Conservation (phyloP, 2,797 vertebrate species). For the Gadopsis bispinosus region DNA sequence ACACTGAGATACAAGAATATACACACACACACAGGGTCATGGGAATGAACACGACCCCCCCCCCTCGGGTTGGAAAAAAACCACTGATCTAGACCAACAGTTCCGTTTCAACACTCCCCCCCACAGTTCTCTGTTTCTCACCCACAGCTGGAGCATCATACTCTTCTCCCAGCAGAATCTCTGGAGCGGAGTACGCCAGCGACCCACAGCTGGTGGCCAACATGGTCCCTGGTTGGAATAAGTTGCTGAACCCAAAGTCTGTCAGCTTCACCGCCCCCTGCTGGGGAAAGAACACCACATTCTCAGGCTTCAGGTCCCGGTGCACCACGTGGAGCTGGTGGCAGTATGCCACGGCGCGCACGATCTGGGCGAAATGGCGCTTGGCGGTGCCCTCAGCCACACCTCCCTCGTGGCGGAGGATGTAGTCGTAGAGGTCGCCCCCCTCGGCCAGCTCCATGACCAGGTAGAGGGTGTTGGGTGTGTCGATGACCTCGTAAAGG, state of each 20-base stretch:
- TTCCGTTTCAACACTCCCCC: background rate
- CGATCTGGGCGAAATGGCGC: conserved; percentile 90
- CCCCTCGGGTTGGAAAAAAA: background rate
- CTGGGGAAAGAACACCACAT: conserved; percentile 92
- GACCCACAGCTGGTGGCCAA: conserved; percentile 92
- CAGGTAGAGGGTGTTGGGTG: conserved; percentile 90
- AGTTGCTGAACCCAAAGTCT: conserved; percentile 93
- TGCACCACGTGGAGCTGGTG: conserved; percentile 91
- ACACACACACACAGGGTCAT: conserved; percentile 32
- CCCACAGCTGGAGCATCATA: conserved; percentile 91
- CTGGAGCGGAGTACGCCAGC: conserved; percentile 90
- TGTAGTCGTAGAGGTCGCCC: conserved; percentile 92
- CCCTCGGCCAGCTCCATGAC: conserved; percentile 92
- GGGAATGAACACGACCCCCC: conserved; percentile 8
- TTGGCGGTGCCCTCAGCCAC: conserved; percentile 87
- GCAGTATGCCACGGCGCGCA: conserved; percentile 91
- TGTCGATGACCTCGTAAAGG: conserved; percentile 92
- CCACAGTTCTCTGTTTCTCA: conserved; percentile 70
- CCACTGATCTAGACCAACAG: background rate
- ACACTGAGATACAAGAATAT: conserved; percentile 5
- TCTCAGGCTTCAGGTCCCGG: conserved; percentile 92
- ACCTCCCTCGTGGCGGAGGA: conserved; percentile 89
- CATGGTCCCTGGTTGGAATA: conserved; percentile 90
- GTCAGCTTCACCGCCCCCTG: conserved; percentile 91
- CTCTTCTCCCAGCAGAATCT: conserved; percentile 91